Base-by-base conservation (phyloP, 2,797 vertebrate species). In the Agapornis canus region DNA sequence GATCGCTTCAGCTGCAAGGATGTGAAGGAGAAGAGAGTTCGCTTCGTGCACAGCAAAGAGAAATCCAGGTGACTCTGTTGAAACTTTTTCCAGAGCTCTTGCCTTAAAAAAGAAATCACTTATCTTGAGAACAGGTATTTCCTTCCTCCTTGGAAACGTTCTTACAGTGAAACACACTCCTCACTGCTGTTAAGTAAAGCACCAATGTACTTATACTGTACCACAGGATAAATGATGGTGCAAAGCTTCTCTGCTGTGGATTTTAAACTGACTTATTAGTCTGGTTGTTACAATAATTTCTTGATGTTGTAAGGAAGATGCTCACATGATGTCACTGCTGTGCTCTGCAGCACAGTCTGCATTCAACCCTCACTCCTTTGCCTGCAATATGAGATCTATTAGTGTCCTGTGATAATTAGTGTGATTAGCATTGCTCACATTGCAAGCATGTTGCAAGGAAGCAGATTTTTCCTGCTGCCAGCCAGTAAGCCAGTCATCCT, bases 1-100 rank as follows among this genome's bases (percentile, higher is more conserved):
- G 97, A 97, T 86, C 95, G 51, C 65, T 99, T 99, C 95, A 98
- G 97, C 26, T 98, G 98, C 97, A 66, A 85, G 4, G 98, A 99
- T 45, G 94, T 99, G 76, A 96, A 77, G 23, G 95, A 95, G 26
- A 97, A 97, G 18, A 98, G 95, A 22, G 97, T 99, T 20, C 98
- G 93, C 37, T 99, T 99, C 54, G 94, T 94, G 68, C 99, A 99
- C 81, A 92, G 97, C 76, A 96, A 82, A 48, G 98, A 98, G 61
- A 98, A 98, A 84, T 90, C 98, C 97, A 99, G 99, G 99, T 99
- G 91, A 98, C 43, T 10, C 1, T 10, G 4, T 5, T 5, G 29
- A 35, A 2, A 21, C 52, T 39, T 66, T 9, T 21, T 21, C 11
- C 59, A 35, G 27, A 68, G 48, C 48, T 78, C 29, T 71, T n/a